Percentiles rank a stretch among this genome's conserved stretches.
Evolutionary conservation across 2,888 invertebrate genomes (phyloP).

Genomic region (Leptopilina myrica): DNA sequence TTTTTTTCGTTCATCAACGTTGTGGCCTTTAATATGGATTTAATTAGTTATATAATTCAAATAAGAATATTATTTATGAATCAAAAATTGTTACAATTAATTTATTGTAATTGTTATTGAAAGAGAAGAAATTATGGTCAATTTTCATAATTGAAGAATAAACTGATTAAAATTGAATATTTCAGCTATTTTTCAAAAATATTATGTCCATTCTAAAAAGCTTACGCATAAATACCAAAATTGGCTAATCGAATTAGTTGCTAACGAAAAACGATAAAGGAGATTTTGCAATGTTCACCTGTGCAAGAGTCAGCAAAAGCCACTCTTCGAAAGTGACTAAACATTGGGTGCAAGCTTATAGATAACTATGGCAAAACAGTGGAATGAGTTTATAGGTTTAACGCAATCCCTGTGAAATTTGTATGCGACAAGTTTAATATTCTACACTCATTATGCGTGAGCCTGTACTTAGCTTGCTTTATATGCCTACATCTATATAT

Average conservation of each 20-base stretch:
- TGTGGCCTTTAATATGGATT: too few relatives aligned
- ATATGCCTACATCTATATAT: neutral
- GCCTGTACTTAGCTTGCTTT: neutral
- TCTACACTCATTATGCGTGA: conserved; percentile 26
- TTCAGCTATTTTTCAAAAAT: too few relatives aligned
- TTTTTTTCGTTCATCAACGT: too few relatives aligned
- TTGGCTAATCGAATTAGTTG: conserved; percentile 36
- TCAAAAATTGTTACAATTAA: too few relatives aligned
- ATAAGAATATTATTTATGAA: too few relatives aligned
- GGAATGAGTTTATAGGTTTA: conserved; percentile 23
- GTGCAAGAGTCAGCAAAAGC: conserved; percentile 26
- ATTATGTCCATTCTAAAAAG: too few relatives aligned
- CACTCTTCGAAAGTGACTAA: conserved; percentile 3
- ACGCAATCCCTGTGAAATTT: conserved; percentile 37
- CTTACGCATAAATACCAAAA: too few relatives aligned
- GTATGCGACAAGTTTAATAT: conserved; percentile 38
- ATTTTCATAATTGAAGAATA: too few relatives aligned
- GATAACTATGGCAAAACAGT: neutral
- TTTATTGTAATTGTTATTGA: too few relatives aligned
- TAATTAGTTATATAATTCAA: too few relatives aligned
- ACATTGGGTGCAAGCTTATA: conserved; percentile 24
- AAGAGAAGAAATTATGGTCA: too few relatives aligned
- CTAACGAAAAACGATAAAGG: conserved; percentile 35
- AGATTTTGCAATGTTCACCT: neutral
- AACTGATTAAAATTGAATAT: too few relatives aligned